These are phyloP conservation scores for Pediacus dermestoides DNA, from an alignment of 2,888 invertebrate genomes.

Conservation along the genomic window DNA sequence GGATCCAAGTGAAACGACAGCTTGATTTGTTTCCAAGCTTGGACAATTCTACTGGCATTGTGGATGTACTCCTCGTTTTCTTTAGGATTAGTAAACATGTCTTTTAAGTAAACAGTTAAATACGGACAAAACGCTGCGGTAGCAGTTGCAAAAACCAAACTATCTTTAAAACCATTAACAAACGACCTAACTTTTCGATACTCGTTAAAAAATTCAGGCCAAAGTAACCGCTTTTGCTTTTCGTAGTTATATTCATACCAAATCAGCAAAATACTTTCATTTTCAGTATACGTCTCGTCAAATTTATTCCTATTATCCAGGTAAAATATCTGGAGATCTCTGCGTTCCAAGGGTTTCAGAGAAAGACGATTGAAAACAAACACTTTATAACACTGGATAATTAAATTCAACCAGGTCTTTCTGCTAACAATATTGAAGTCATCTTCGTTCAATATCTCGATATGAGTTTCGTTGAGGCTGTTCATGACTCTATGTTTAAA, in stretches of 20 bases:
- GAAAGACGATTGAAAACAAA: conserved; percentile 51
- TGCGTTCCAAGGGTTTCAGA: not conserved
- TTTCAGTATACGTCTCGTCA: conserved; percentile 7
- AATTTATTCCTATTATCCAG: not conserved
- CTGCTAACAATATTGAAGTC: conserved; percentile 39
- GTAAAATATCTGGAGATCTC: too few species aligned
- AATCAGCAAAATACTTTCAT: conserved; percentile 43
- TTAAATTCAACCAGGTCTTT: conserved; percentile 60
- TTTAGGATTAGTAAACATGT: conserved; percentile 49
- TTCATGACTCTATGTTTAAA: conserved; percentile 23
- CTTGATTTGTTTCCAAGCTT: conserved; percentile 55
- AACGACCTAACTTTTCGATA: conserved; percentile 24
- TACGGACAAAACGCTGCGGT: conserved; percentile 60
- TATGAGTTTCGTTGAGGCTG: too few species aligned
- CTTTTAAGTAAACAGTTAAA: conserved; percentile 48
- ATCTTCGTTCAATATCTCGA: conserved; percentile 18
- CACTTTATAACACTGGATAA: conserved; percentile 60
- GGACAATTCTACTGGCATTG: conserved; percentile 51
- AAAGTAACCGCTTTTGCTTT: conserved; percentile 46
- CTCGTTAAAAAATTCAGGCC: conserved; percentile 45
- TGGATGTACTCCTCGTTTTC: conserved; percentile 51
- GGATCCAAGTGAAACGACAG: conserved; percentile 56
- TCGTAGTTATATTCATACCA: conserved; percentile 50
- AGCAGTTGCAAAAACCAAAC: conserved; percentile 55
- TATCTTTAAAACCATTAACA: conserved; percentile 44